Evolutionary conservation across 2,888 invertebrate species (phyloP).

Genomic region (Drosophila putrida): DNA sequence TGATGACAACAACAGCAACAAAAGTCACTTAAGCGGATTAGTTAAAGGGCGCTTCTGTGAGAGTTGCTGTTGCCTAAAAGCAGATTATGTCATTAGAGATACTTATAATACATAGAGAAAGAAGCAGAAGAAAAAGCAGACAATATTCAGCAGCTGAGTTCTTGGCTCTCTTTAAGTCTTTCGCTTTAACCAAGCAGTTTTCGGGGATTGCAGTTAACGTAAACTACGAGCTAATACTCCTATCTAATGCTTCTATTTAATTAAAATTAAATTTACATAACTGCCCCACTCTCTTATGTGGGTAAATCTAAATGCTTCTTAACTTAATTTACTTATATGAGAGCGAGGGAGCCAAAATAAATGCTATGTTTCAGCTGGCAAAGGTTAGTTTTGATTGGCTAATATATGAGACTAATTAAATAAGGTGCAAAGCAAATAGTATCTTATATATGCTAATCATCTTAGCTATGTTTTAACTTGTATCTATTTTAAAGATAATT

Average conservation of each 20-base stretch:
- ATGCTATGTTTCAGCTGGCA: too few relatives aligned
- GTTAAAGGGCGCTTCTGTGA: conserved; percentile 68
- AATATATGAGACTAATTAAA: too few relatives aligned
- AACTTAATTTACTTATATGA: not conserved
- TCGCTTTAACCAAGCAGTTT: conserved; percentile 41
- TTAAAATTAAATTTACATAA: conserved; percentile 46
- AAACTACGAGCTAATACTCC: conserved; percentile 21
- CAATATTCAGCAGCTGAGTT: conserved; percentile 32
- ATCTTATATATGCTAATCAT: too few relatives aligned
- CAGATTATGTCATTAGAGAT: conserved; percentile 79
- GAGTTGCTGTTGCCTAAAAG: conserved; percentile 70
- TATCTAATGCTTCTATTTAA: conserved; percentile 18
- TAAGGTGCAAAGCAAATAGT: too few relatives aligned
- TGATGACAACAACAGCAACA: conserved; percentile 50
- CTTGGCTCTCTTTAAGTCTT: conserved; percentile 31
- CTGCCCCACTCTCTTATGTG: not conserved
- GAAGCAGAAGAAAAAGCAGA: conserved; percentile 16
- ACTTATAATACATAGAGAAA: conserved; percentile 46
- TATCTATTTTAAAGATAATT: too few relatives aligned
- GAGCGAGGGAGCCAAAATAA: too few relatives aligned
- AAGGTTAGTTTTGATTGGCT: too few relatives aligned
- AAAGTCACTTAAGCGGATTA: conserved; percentile 81
- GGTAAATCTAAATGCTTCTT: not conserved
- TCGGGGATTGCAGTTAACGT: conserved; percentile 23
- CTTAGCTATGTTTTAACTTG: too few relatives aligned